Base-by-base conservation (phyloP, 1,140 invertebrate species). In the Octopus bimaculoides region DNA sequence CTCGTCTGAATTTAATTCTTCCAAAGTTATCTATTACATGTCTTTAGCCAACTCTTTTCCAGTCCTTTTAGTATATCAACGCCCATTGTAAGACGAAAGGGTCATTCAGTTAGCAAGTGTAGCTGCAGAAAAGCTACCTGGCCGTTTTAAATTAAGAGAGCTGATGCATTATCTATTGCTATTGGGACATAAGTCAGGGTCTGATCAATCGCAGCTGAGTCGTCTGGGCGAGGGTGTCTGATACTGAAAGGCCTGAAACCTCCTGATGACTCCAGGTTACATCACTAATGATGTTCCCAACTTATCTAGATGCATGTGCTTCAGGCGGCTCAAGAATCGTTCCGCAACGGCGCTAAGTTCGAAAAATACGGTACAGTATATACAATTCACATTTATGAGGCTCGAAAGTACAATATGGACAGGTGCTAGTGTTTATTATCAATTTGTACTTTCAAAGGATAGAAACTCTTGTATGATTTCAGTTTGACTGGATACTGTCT, bases 51-150 rank as follows among this genome's bases (percentile, higher is more conserved):
- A 66, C 61, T 20, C 26, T 76, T 7, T 9, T 73, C 75, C 4
- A 79, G 89, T 95, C 95, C 96, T 90, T 95, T 97, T 17, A 81
- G 54, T 56, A 77, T 5, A 5, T 81, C 80, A 5, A 17, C 10
- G 4, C 14, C 5, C 80, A 79, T 81, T 0, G 73, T 81, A 0
- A 66, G 52, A 9, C 77, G 54, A 1, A 79, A 61, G 54, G 75
- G 79, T 41, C 74, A 61, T 54, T 78, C 77, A n/a, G n/a, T n/a
- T n/a, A n/a, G n/a, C n/a, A n/a, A n/a, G n/a, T n/a, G n/a, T n/a
- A n/a, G n/a, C n/a, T n/a, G n/a, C n/a, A n/a, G n/a, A n/a, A n/a
- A n/a, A n/a, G n/a, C n/a, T n/a, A n/a, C n/a, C n/a, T n/a, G n/a
- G n/a, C n/a, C n/a, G n/a, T n/a, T n/a, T n/a, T n/a, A n/a, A n/a